Evolutionary conservation across 1,140 invertebrate species (phyloP), one percentile per base, ranked within the genome.

Genomic region (Potamilus streckersoni): DNA sequence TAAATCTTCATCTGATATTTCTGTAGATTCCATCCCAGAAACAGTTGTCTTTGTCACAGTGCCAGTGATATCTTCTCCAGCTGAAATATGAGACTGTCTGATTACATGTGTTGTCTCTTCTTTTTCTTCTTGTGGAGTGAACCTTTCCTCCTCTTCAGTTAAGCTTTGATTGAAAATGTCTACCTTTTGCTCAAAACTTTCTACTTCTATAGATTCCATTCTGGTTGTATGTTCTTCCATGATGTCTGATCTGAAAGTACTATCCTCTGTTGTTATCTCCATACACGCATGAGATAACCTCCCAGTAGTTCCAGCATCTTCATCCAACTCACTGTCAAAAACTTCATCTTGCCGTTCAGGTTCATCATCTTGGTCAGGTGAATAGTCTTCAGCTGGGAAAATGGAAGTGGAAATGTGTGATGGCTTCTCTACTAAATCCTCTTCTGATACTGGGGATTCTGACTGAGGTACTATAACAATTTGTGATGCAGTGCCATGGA

Each of bases 311-410:
- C 79, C 16, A 75, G 67, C 38, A 77, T 71, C 60, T 27, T 71
- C 14, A 66, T 72, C 69, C 62, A 63, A 79, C 88, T 88, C 82
- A 27, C 82, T 80, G 68, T 81, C 64, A 15, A 70, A 63, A 55
- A 79, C 78, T 15, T 79, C 75, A 38, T 20, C 76, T 12, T 79
- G 80, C 31, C 70, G 73, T 6, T 79, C 74, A 68, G 27, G 58
- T 56, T 78, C 75, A 12, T 80, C 75, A 62, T 65, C 68, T 61
- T 66, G 38, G 2, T 60, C 15, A 23, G 27, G 17, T 56, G 58
- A 57, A 74, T 13, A 27, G 20, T 68, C 62, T 60, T 60, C 56
- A 67, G 56, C 63, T 14, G 19, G 11, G 19, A 66, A 15, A 68
- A 71, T 70, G 61, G 72, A 67, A 66, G 69, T 76, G 23, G 74